Conservation (phyloP, 2,113 vertebrate genomes). For the Alaudala cheleensis region DNA sequence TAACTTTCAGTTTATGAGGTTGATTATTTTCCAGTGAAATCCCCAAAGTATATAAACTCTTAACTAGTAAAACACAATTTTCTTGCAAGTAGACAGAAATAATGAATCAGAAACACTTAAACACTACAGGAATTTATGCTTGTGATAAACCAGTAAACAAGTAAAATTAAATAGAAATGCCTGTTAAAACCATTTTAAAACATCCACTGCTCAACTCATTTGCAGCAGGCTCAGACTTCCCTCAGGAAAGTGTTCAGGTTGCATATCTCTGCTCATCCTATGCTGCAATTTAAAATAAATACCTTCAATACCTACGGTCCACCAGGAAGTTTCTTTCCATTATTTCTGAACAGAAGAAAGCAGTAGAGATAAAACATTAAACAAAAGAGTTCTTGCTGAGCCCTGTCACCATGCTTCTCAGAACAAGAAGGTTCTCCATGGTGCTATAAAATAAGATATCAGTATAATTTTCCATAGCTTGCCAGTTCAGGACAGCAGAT, state of each 20-base stretch:
- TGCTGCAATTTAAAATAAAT: background rate
- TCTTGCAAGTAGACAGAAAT: background rate
- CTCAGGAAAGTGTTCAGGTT: background rate
- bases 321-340: background rate
- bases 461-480: background rate
- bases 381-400: background rate
- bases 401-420: background rate
- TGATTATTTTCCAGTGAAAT: background rate
- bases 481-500: background rate
- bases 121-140: background rate
- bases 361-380: background rate
- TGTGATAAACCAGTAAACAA: background rate
- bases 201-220: background rate
- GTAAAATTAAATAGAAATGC: background rate
- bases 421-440: background rate
- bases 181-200: background rate
- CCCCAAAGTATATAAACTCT: background rate
- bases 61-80: background rate
- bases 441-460: background rate
- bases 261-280: background rate
- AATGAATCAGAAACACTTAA: background rate
- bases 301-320: background rate
- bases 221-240: background rate
- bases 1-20: background rate
- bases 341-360: background rate